Evolutionary conservation across 37 sponge, comb jelly and placozoan species (phyloP), one percentile per base, ranked within the genome.

Genomic region (Beroe forskalii): DNA sequence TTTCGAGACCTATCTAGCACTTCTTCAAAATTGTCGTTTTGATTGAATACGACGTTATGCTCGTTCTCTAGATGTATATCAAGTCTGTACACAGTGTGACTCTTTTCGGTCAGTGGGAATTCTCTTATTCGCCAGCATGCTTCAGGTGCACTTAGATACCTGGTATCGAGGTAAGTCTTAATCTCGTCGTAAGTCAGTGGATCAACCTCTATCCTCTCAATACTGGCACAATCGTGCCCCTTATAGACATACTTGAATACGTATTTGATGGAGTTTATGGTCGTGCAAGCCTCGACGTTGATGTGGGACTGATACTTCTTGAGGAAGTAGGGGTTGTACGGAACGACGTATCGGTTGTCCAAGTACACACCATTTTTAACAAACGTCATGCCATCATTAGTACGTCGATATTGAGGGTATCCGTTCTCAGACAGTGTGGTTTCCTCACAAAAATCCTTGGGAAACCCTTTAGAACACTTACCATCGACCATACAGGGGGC

Each of bases 301-400:
- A 76, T 76, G 27, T 76, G 80, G 23, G 80, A 33, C 20, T 76
- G 12, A 23, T 35, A 76, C 24, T 76, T 76, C 8, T 22, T 22
- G 27, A 76, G 80, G 41, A 76, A 32, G 44, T 76, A 76, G 8
- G 80, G 80, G 44, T 76, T n/a, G n/a, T n/a, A n/a, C n/a, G n/a
- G n/a, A n/a, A n/a, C n/a, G n/a, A n/a, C n/a, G n/a, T n/a, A n/a
- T 6, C 67, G 23, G 67, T 64, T 64, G 28, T 64, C 28, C 6
- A 64, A 64, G 6, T 12, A 6, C 20, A 27, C 28, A 64, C 67
- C 67, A 64, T 64, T 64, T 25, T 64, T 64, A 12, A 64, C 27
- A n/a, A 24, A 6, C 12, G 27, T 24, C 20, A 14, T 64, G 20
- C 67, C 67, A 24, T 64, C 20, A 64, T 64, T 24, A 12, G 22